phyloP scores from a whole-genome alignment of 1,140 invertebrate species.

The Neodiprion pinetum region DNA sequence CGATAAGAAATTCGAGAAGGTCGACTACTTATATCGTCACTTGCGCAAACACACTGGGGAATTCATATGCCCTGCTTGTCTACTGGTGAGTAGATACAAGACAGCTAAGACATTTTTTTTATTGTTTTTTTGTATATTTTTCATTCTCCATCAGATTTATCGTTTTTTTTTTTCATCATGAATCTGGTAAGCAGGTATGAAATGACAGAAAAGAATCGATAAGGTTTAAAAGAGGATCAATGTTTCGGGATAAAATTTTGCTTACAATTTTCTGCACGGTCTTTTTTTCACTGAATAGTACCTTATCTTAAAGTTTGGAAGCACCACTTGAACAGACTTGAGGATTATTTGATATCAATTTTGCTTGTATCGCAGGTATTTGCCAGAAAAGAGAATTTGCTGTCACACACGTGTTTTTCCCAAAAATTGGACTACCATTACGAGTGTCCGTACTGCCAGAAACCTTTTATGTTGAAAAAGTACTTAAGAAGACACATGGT shows the following conservation, averaged over 20 bases:
- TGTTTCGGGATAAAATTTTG: not conserved
- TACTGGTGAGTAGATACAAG: slow-evolving; percentile 26
- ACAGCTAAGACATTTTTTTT: not conserved
- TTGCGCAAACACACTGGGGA: slow-evolving; percentile 60
- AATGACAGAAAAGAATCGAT: no score
- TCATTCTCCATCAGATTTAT: no score
- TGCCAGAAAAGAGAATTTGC: slow-evolving; percentile 35
- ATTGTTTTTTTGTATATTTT: not conserved
- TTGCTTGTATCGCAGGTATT: slow-evolving; percentile 23
- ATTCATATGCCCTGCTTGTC: slow-evolving; percentile 49
- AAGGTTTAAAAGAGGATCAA: no score
- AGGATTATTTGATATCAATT: no score
- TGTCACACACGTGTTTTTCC: slow-evolving; percentile 29
- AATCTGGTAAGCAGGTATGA: no score
- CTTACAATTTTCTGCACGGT: no score
- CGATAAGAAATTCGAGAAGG: slow-evolving; percentile 53
- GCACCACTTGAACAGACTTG: no score
- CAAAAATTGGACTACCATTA: slow-evolving; percentile 22
- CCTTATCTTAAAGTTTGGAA: no score
- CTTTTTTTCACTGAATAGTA: no score
- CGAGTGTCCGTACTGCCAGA: slow-evolving; percentile 33
- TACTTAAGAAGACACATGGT: slow-evolving; percentile 34
- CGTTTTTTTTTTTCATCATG: not conserved
- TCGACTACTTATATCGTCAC: slow-evolving; percentile 58
- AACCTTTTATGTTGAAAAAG: slow-evolving; percentile 33